These are phyloP conservation scores for Remorina albescens DNA, from an alignment of 2,797 vertebrate genomes.

Conservation along the genomic window DNA sequence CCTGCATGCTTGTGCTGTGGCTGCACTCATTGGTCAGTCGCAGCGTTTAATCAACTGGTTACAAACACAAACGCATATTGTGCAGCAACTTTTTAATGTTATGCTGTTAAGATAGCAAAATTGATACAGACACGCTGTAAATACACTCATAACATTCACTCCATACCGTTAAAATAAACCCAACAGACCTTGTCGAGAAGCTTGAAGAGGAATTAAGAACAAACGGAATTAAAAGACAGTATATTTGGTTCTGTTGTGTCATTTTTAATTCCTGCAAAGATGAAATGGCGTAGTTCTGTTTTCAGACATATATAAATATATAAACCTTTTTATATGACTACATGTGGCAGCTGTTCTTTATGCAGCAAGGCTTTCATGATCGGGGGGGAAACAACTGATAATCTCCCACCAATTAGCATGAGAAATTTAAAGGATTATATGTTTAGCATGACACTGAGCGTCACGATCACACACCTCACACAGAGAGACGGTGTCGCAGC, in stretches of 20 bases:
- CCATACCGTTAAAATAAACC: too few species aligned
- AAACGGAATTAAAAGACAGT: background rate
- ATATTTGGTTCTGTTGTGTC: background rate
- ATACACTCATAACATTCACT: too few species aligned
- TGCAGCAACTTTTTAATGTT: too few species aligned
- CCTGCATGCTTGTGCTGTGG: too few species aligned
- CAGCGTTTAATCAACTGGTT: too few species aligned
- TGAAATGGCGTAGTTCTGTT: background rate
- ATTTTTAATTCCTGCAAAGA: background rate
- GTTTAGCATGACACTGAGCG: constrained; percentile 1
- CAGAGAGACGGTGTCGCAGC: constrained; percentile 11
- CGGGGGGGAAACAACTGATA: background rate
- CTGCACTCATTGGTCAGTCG: too few species aligned
- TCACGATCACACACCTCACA: background rate
- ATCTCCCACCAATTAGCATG: background rate
- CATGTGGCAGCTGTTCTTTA: background rate
- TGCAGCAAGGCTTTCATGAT: background rate
- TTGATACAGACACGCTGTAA: too few species aligned
- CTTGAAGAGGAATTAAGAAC: too few species aligned
- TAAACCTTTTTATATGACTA: too few species aligned
- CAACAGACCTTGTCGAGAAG: too few species aligned
- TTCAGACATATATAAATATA: background rate
- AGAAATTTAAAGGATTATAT: background rate
- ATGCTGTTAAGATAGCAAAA: too few species aligned
- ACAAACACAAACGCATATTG: too few species aligned